Evolutionary conservation across 2,113 vertebrate species (phyloP).

Genomic region (Tylochromis polylepis): DNA sequence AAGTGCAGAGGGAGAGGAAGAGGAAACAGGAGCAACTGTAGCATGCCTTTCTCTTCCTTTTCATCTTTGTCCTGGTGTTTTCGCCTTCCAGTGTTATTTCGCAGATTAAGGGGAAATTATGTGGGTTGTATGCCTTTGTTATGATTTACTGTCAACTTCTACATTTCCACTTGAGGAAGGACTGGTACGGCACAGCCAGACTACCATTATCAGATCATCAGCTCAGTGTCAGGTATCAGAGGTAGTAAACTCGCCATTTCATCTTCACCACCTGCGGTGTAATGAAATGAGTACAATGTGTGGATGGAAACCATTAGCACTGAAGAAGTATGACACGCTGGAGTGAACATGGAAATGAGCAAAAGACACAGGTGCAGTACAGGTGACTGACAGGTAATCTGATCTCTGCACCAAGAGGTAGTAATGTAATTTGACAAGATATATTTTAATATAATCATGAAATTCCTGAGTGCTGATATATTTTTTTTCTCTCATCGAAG

Average conservation of each 20-base stretch:
- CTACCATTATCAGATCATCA: conserved; percentile 48
- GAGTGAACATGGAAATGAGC: background rate
- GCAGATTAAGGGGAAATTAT: conserved; percentile 14
- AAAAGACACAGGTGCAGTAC: background rate
- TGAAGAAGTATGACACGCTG: background rate
- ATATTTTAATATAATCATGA: background rate
- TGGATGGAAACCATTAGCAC: conserved; percentile 12
- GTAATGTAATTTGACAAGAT: background rate
- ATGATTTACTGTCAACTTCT: conserved; percentile 34
- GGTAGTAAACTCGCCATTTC: conserved; percentile 33
- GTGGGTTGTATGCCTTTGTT: conserved; percentile 1
- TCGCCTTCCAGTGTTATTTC: conserved; percentile 15
- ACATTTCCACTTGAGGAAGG: conserved; percentile 24
- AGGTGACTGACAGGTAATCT: background rate
- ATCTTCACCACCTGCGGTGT: conserved; percentile 24
- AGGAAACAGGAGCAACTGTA: conserved; percentile 2
- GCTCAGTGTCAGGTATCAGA: conserved; percentile 45
- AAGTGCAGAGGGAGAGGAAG: conserved; percentile 39
- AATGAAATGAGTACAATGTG: conserved; percentile 34
- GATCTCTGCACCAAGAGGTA: background rate
- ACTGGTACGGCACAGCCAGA: conserved; percentile 20
- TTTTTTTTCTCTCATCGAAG: background rate
- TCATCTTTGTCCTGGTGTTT: conserved; percentile 35
- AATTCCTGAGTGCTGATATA: background rate
- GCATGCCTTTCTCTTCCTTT: conserved; percentile 10